Percentiles rank a stretch among this genome's conserved stretches.
Evolutionary conservation across 2,797 vertebrate species (phyloP).

Genomic region (Intellagama lesueurii): DNA sequence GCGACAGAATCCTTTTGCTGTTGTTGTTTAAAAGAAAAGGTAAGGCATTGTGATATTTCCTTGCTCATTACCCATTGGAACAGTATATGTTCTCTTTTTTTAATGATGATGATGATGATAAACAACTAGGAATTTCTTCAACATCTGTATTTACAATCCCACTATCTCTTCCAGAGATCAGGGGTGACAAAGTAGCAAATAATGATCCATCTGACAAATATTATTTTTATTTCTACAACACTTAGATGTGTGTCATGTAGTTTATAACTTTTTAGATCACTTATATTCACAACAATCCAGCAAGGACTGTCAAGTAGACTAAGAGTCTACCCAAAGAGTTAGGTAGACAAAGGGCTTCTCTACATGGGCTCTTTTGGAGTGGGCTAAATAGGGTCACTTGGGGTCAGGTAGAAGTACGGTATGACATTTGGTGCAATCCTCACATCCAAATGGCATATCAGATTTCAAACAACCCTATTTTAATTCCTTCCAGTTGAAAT

Average conservation of each 20-base stretch:
- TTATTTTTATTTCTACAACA: conserved; percentile 8
- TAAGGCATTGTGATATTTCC: background rate
- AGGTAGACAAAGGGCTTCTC: too few relatives aligned
- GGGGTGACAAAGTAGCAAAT: conserved; percentile 5
- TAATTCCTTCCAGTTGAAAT: too few relatives aligned
- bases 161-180: background rate
- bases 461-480: too few relatives aligned
- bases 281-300: background rate
- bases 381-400: too few relatives aligned
- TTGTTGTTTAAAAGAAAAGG: conserved; percentile 14
- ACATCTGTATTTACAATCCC: background rate
- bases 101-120: background rate
- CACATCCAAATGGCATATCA: too few relatives aligned
- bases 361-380: too few relatives aligned
- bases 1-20: background rate
- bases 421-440: too few relatives aligned
- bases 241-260: background rate
- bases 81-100: background rate
- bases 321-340: background rate
- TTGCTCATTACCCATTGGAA: background rate
- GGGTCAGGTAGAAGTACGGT: too few relatives aligned
- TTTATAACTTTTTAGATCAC: background rate
- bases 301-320: background rate
- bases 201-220: background rate
- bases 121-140: conserved; percentile 38